Evolutionary conservation across 2,797 vertebrate genomes (phyloP).

Genomic region (Aythya fuligula): DNA sequence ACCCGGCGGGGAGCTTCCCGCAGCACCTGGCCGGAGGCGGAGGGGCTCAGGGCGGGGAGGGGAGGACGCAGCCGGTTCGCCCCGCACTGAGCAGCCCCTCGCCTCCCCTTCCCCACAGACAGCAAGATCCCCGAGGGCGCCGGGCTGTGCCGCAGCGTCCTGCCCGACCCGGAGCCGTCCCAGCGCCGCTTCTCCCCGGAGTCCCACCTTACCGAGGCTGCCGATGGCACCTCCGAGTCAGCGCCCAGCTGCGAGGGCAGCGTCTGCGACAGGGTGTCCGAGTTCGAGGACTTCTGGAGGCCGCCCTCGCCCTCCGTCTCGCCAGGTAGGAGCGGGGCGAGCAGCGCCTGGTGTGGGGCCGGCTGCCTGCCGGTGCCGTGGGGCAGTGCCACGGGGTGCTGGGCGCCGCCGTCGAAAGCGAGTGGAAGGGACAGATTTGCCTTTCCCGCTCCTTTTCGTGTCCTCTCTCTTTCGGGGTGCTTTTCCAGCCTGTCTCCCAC

Average conservation of each 20-base stretch:
- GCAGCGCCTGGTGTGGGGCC: background rate
- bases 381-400: background rate
- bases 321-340: conserved; percentile 72
- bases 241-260: conserved; percentile 87
- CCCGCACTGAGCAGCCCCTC: background rate
- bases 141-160: conserved; percentile 43
- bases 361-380: background rate
- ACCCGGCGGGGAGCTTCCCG: background rate
- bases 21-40: background rate
- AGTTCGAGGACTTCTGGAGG: conserved; percentile 94
- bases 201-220: conserved; percentile 79
- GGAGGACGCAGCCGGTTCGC: background rate
- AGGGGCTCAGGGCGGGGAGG: background rate
- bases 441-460: background rate
- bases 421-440: background rate
- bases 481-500: background rate
- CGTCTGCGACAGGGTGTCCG: conserved; percentile 84
- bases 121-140: conserved; percentile 67
- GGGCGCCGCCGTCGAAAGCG: background rate
- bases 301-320: conserved; percentile 96
- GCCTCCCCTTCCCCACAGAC: conserved; percentile 69
- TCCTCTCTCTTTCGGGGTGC: background rate
- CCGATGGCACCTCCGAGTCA: conserved; percentile 85
- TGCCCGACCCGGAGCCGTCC: conserved; percentile 65
- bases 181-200: conserved; percentile 83